Evolutionary conservation across 2,113 vertebrate species (phyloP), one percentile per base, ranked within the genome.

Genomic region (Ceyx melanurus): DNA sequence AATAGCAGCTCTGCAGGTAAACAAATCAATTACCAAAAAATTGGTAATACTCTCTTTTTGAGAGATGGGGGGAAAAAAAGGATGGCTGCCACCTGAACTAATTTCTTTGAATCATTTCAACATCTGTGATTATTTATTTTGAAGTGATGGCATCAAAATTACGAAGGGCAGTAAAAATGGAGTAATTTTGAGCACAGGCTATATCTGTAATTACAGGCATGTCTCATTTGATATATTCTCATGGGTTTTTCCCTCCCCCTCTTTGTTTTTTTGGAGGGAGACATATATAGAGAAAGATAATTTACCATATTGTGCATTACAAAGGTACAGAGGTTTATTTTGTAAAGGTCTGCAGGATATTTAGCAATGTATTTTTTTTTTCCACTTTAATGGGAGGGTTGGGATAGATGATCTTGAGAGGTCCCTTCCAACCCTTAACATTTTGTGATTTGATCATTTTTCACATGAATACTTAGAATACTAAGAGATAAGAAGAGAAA

Each of bases 191-290:
- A 84, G 33, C 16, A 35, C 0, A 43, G 66, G 45, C 13, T 46
- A 6, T 25, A 81, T 19, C 65, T 82, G 43, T 51, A 77, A 37
- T 33, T 71, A 29, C 31, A 45, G 33, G 20, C 51, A 43, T 17
- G 14, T 29, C 37, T 28, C 21, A 19, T 29, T 5, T 15, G 9
- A 26, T 2, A 29, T 2, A 40, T 43, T 10, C 57, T 43, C 57
- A 28, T 5, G 37, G 15, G 23, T 11, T 43, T 12, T 20, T 10
- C 21, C 4, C 6, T 26, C 1, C 4, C 5, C 3, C 2, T 2
- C 6, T 45, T 66, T 2, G 5, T 0, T 5, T 31, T 58, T 51
- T 60, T 46, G 40, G 29, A 40, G 45, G 19, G 10, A 67, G 48
- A 68, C 11, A 19, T 8, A 50, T 12, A 50, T 3, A 50, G 15